Conservation (phyloP, 2,888 invertebrate species). For the Dorcus parallelipipedus region DNA sequence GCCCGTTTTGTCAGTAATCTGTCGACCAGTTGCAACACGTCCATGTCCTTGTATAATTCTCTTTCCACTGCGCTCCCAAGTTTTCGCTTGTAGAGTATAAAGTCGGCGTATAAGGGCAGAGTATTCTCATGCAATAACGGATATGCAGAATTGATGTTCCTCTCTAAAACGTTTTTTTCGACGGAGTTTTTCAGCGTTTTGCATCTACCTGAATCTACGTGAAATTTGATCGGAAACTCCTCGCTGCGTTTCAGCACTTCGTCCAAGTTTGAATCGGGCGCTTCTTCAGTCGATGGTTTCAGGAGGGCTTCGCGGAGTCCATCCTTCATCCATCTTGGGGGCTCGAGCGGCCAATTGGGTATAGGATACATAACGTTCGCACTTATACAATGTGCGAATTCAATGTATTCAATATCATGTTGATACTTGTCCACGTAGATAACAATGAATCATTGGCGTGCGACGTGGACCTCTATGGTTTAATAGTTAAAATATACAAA, state of each 20-base stretch:
- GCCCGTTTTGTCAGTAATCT: constrained; percentile 58
- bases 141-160: constrained; percentile 59
- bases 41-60: constrained; percentile 57
- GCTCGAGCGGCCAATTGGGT: too few relatives aligned
- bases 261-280: constrained; percentile 16
- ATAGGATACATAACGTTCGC: too few relatives aligned
- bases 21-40: constrained; percentile 55
- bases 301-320: too few relatives aligned
- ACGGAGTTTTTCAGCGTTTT: constrained; percentile 25
- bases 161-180: constrained; percentile 28
- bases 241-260: constrained; percentile 43
- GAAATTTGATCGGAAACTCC: constrained; percentile 46
- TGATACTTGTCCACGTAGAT: too few relatives aligned
- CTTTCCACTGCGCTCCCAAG: constrained; percentile 54
- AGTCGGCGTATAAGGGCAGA: constrained; percentile 59
- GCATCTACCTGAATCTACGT: constrained; percentile 42
- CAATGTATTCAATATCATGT: too few relatives aligned
- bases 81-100: constrained; percentile 61
- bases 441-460: too few relatives aligned
- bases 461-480: too few relatives aligned
- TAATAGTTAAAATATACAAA: too few relatives aligned
- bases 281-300: too few relatives aligned
- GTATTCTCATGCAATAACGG: constrained; percentile 67
- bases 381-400: too few relatives aligned
- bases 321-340: too few relatives aligned